Base-by-base conservation (phyloP, 1,140 invertebrate species). In the Caerostris darwini region DNA sequence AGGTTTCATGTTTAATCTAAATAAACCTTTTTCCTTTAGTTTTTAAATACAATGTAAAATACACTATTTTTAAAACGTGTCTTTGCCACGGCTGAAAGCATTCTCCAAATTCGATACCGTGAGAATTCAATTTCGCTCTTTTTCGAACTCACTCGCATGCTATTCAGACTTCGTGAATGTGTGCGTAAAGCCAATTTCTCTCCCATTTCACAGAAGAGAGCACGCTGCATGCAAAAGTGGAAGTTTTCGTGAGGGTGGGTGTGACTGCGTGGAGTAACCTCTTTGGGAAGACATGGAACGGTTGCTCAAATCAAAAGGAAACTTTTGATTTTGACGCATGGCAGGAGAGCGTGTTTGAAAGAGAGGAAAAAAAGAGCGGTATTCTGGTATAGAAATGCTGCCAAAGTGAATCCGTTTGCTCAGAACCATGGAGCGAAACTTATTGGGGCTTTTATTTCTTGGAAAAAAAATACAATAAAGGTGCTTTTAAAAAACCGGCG, bases 261-360 rank as follows among this genome's bases (percentile, higher is more conserved):
- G 12, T 50, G 61, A 10, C 12, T 17, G 50, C 34, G 17, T 59
- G 57, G 50, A 17, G 50, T 58, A 64, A 53, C 87, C 87, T 89
- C 87, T 6, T 89, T 89, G 50, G 34, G 53, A 54, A 54, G 61
- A 54, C 87, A 89, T 64, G 87, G 87, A 71, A 69, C 53, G 87
- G 3, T 69, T 69, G 12, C 14, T 3, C 10, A 7, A 69, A 2
- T 89, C 12, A 89, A 71, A 56, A 57, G 61, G 19, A n/a, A 19
- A 12, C 59, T 87, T 87, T 87, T 64, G 8, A 87, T 87, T 85
- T 85, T 61, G 17, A 85, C 12, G 82, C 50, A 54, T 57, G 82
- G n/a, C 14, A 57, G 54, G 14, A 54, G 14, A 54, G n/a, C 14
- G 56, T 17, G 14, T 85, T n/a, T 34, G 5, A 5, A 34, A 34